A percentile compares a stretch with the other conserved stretches of the same genome.
These are phyloP conservation scores for Syrmaticus mikado DNA, from an alignment of 2,113 vertebrate genomes.

Conservation along the genomic window DNA sequence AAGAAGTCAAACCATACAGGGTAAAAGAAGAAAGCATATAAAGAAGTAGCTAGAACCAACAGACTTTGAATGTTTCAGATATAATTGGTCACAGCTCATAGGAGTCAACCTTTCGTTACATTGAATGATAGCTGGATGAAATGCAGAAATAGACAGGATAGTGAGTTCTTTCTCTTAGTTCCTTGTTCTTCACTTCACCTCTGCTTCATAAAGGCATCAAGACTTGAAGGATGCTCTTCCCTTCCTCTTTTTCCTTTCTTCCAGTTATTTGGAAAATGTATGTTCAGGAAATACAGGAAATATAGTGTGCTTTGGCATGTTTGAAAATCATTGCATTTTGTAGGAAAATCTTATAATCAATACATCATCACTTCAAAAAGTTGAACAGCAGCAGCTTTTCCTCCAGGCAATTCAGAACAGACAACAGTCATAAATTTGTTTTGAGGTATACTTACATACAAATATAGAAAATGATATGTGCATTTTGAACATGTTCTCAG, in stretches of 20 bases:
- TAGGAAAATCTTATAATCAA: background rate
- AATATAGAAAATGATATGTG: rapidly evolving
- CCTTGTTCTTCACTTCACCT: background rate
- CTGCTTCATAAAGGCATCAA: background rate
- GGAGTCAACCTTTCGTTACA: background rate
- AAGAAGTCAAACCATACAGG: background rate
- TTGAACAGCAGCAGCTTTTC: background rate
- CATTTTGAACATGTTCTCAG: background rate
- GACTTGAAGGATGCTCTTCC: background rate
- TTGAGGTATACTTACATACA: background rate
- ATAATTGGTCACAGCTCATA: background rate
- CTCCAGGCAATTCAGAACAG: background rate
- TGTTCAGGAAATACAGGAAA: background rate
- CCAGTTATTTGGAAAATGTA: background rate
- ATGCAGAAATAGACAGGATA: background rate
- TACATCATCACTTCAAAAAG: background rate
- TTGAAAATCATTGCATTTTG: background rate
- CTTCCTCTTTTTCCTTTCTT: background rate
- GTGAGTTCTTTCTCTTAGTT: background rate
- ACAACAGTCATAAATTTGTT: background rate
- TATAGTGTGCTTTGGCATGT: background rate
- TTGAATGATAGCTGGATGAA: background rate
- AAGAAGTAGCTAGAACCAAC: background rate
- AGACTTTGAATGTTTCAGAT: background rate
- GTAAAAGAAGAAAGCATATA: background rate